Conservation (phyloP, 2,888 invertebrate genomes). For the Gibbula magus region DNA sequence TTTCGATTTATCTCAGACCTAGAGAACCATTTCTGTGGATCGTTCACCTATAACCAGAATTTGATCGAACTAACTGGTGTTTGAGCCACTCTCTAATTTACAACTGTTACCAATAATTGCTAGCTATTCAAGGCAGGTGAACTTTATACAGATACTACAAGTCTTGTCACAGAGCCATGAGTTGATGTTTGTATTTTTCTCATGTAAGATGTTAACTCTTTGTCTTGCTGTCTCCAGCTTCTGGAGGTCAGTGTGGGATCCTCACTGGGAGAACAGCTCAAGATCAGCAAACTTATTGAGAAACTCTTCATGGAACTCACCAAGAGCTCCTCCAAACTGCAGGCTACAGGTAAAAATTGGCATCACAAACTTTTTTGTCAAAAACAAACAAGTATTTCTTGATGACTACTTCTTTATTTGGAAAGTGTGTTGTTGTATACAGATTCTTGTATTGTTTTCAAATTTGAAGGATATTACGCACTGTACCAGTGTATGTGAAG, state of each 20-base stretch:
- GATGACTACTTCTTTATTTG: not conserved
- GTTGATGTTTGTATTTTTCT: too few relatives aligned
- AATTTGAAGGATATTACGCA: not conserved
- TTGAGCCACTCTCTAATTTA: too few relatives aligned
- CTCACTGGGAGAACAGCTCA: slow-evolving; percentile 61
- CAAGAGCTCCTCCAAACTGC: slow-evolving; percentile 60
- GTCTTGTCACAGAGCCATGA: too few relatives aligned
- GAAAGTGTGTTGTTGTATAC: not conserved
- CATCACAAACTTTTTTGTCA: not conserved
- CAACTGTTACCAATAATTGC: too few relatives aligned
- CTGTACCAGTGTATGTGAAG: too few relatives aligned
- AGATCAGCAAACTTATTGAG: slow-evolving; percentile 63
- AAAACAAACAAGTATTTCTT: not conserved
- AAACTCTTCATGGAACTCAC: slow-evolving; percentile 71
- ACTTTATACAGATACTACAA: too few relatives aligned
- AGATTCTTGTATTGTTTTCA: not conserved
- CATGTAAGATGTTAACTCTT: not conserved
- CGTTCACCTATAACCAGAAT: too few relatives aligned
- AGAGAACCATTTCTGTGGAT: too few relatives aligned
- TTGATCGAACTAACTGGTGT: too few relatives aligned
- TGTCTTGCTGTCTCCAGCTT: slow-evolving; percentile 47
- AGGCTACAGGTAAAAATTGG: slow-evolving; percentile 60
- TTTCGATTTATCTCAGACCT: too few relatives aligned
- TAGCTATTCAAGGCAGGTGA: too few relatives aligned
- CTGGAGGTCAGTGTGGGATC: slow-evolving; percentile 64